Base-by-base conservation (phyloP, 1,140 invertebrate species). In the Trialeurodes vaporariorum region DNA sequence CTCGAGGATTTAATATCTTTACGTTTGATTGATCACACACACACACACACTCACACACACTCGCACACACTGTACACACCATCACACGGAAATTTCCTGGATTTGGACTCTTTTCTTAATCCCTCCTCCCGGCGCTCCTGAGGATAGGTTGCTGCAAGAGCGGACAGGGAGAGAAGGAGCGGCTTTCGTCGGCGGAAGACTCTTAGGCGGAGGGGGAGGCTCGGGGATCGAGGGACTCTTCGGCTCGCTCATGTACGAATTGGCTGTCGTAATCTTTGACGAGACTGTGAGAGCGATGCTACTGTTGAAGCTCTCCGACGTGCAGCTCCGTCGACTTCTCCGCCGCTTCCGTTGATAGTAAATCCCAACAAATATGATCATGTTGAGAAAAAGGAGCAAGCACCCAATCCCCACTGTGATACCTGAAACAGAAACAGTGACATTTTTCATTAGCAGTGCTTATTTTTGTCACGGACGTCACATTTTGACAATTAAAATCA, bases 391-490 rank as follows among this genome's bases (percentile, higher is more conserved):
- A 1, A 95, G 80, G 2, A 95, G 82, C 60, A 91, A 87, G 75
- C 91, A 93, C 1, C 93, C 93, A 23, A 94, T 86, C 1, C 91
- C 90, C n/a, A 94, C 88, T 1, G 91, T 93, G n/a, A 94, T 87
- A 21, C 86, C 88, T 23, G 93, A 5, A 49, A 49, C 34, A 49
- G 5, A 49, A 49, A 5, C 5, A 9, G 17, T 17, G 5, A 17
- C 5, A 49, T 49, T 49, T 49, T 49, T 49, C 34, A 49, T 17
- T 49, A 49, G 17, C 5, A 49, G 34, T n/a, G n/a, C n/a, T n/a
- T n/a, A n/a, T n/a, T n/a, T n/a, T n/a, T n/a, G n/a, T n/a, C n/a
- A n/a, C n/a, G n/a, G n/a, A n/a, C n/a, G n/a, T n/a, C n/a, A n/a
- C n/a, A n/a, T n/a, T n/a, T n/a, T n/a, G n/a, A n/a, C n/a, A n/a